These are phyloP conservation scores for Bergia sp. DNA, from an alignment of 92 coral and sea anemone genomes.

Conservation along the genomic window DNA sequence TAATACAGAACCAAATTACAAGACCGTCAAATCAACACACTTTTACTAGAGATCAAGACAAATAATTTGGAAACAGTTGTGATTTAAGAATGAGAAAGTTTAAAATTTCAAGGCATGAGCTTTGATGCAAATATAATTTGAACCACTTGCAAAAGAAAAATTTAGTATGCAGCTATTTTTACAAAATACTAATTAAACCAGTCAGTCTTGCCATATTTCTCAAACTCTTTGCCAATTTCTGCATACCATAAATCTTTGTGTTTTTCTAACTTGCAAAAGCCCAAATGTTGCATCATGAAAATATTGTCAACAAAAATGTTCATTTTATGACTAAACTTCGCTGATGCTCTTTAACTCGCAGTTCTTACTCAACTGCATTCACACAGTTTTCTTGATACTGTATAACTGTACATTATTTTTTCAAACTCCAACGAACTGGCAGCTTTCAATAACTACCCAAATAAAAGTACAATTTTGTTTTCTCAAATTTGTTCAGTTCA, in stretches of 20 bases:
- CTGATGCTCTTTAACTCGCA: not conserved
- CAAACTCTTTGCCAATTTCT: not conserved
- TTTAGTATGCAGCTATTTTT: not conserved
- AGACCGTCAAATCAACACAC: not conserved
- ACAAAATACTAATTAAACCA: not conserved
- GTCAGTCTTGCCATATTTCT: not conserved
- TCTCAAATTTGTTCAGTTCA: conserved; percentile 13
- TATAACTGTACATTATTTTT: not conserved
- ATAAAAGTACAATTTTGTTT: not conserved
- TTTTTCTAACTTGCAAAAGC: not conserved
- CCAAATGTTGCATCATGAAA: not conserved
- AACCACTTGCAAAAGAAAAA: not conserved
- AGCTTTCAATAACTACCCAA: not conserved
- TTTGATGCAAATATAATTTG: not conserved
- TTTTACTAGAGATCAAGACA: not conserved
- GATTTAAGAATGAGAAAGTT: not conserved
- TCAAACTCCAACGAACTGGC: not conserved
- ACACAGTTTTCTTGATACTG: conserved; percentile 21
- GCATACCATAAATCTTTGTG: not conserved
- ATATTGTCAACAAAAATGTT: not conserved
- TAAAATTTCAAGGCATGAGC: not conserved
- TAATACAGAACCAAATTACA: not conserved
- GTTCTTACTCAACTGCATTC: not conserved
- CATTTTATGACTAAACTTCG: not conserved
- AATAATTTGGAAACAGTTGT: not conserved